A percentile compares a stretch with the other conserved stretches of the same genome.
phyloP scores from a whole-genome alignment of 2,888 invertebrate genomes.

The Drosophila flavopinicola region DNA sequence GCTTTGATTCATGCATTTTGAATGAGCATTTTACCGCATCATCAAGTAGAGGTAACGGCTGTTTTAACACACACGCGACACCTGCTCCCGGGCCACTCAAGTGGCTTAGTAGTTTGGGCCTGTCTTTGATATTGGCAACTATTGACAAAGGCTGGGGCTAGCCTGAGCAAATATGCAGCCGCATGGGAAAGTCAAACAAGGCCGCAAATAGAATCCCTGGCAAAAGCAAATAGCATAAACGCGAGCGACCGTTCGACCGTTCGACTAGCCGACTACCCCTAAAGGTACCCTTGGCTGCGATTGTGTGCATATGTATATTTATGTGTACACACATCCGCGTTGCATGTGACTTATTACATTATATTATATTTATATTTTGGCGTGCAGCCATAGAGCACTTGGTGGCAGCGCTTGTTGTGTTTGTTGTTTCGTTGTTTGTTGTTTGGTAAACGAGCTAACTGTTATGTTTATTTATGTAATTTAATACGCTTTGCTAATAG shows the following conservation, averaged over 20 bases:
- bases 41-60: constrained; percentile 20
- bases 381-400: constrained; percentile 26
- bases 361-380: constrained; percentile 54
- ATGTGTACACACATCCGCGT: neutral
- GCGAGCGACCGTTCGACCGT: constrained; percentile 30
- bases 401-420: constrained; percentile 7
- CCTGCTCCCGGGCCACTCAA: constrained; percentile 34
- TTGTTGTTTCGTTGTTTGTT: constrained; percentile 34
- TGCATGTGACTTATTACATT: constrained; percentile 48
- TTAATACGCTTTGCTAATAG: constrained; percentile 70
- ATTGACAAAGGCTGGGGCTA: constrained; percentile 62
- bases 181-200: constrained; percentile 69
- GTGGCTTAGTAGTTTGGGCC: constrained; percentile 51
- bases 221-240: constrained; percentile 53
- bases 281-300: neutral
- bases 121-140: constrained; percentile 68
- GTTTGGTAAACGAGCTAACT: constrained; percentile 53
- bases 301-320: neutral
- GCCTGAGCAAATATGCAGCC: constrained; percentile 55
- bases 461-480: constrained; percentile 53
- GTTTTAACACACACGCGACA: constrained; percentile 29
- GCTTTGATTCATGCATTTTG: constrained; percentile 34
- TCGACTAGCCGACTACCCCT: constrained; percentile 27
- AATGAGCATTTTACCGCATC: constrained; percentile 39
- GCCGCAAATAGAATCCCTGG: constrained; percentile 36